A percentile compares a stretch with the other conserved stretches of the same genome.
Conservation (phyloP, 2,888 invertebrate species). For the Macrosiphum euphorbiae region DNA sequence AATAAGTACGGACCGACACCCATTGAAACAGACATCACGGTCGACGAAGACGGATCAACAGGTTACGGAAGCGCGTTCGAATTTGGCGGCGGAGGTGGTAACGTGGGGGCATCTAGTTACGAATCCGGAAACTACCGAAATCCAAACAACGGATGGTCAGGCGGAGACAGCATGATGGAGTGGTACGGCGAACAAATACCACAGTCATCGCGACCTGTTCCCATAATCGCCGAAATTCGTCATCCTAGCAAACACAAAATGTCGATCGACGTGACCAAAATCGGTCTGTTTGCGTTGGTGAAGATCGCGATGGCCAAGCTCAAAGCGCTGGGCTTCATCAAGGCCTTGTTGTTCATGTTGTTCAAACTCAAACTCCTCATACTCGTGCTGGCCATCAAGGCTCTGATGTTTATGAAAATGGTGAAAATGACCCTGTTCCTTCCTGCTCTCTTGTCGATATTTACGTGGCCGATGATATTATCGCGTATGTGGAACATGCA, state of each 20-base stretch:
- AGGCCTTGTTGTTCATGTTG: slow-evolving; percentile 65
- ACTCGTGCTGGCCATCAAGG: slow-evolving; percentile 66
- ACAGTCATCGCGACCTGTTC: slow-evolving; percentile 31
- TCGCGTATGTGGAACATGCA: not conserved
- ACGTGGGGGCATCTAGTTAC: not conserved
- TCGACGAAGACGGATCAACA: slow-evolving; percentile 49
- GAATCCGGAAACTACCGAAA: slow-evolving; percentile 31
- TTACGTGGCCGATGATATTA: not conserved
- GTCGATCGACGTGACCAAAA: slow-evolving; percentile 66
- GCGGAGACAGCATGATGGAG: not conserved
- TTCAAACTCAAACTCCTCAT: slow-evolving; percentile 66
- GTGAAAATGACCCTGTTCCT: slow-evolving; percentile 41
- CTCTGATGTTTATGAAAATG: slow-evolving; percentile 67
- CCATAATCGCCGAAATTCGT: slow-evolving; percentile 53
- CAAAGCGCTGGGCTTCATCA: slow-evolving; percentile 66
- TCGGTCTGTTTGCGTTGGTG: slow-evolving; percentile 67
- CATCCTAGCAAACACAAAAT: slow-evolving; percentile 57
- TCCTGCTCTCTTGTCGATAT: slow-evolving; percentile 67
- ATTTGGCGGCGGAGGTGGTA: slow-evolving; percentile 4
- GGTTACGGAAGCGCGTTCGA: slow-evolving; percentile 52
- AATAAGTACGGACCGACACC: slow-evolving; percentile 45
- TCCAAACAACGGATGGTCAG: slow-evolving; percentile 5
- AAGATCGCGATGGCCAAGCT: slow-evolving; percentile 68
- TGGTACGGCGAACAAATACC: slow-evolving; percentile 41
- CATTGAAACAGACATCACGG: slow-evolving; percentile 12